These are phyloP conservation scores for Otocyon megalotis DNA, from an alignment of 2,113 vertebrate species.

Conservation along the genomic window DNA sequence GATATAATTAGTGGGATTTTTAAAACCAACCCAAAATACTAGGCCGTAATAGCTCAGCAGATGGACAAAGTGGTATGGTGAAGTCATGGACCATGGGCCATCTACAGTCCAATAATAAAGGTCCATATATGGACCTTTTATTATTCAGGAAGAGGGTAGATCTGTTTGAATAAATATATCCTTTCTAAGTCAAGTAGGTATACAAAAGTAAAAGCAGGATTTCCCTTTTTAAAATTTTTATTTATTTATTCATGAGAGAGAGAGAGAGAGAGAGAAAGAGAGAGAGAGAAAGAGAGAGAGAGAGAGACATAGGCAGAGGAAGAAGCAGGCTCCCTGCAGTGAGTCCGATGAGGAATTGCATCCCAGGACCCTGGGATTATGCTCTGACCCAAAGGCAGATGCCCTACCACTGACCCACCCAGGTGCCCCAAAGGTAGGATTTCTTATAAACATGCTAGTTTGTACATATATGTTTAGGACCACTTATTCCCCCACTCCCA, in stretches of 20 bases:
- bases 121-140: background rate
- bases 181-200: background rate
- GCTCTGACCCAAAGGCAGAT: too few relatives aligned
- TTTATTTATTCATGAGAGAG: too few relatives aligned
- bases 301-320: too few relatives aligned
- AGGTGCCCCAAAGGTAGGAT: background rate
- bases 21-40: background rate
- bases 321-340: too few relatives aligned
- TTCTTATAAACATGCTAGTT: background rate
- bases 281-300: too few relatives aligned
- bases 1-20: background rate
- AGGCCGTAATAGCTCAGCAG: background rate
- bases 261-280: too few relatives aligned
- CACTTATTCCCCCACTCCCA: background rate
- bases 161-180: background rate
- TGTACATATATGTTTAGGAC: background rate
- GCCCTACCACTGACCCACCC: too few relatives aligned
- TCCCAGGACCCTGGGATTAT: too few relatives aligned
- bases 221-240: too few relatives aligned
- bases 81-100: too few relatives aligned
- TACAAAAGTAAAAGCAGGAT: background rate
- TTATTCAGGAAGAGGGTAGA: background rate
- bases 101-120: background rate
- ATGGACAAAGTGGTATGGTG: background rate
- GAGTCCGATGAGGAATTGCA: too few relatives aligned